These are phyloP conservation scores for Notamacropus eugenii DNA, from an alignment of 2,797 vertebrate genomes.

Conservation along the genomic window DNA sequence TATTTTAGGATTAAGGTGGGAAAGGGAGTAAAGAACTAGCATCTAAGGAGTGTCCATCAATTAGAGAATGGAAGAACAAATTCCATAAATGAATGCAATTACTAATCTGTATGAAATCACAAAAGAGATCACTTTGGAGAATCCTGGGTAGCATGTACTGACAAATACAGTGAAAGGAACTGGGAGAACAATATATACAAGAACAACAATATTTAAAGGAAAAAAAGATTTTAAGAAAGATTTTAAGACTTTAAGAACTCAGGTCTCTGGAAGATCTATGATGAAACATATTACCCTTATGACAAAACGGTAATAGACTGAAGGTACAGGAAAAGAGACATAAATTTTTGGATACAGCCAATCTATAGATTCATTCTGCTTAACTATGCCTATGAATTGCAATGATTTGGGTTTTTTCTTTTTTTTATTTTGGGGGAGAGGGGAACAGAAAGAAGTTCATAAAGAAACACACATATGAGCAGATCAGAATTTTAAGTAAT, in stretches of 20 bases:
- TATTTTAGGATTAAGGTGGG: background rate
- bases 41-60: background rate
- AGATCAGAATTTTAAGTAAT: background rate
- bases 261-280: background rate
- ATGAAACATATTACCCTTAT: background rate
- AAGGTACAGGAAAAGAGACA: background rate
- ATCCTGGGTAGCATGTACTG: background rate
- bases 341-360: background rate
- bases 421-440: background rate
- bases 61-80: background rate
- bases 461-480: background rate
- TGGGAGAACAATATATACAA: background rate
- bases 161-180: background rate
- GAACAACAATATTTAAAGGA: background rate
- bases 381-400: background rate
- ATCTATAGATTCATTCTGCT: background rate
- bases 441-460: background rate
- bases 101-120: background rate
- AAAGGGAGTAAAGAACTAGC: background rate
- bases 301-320: background rate
- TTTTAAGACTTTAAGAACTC: background rate
- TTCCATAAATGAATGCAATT: background rate
- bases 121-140: background rate
- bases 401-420: background rate
- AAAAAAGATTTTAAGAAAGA: background rate